phyloP scores from a whole-genome alignment of 2,888 invertebrate species.

The Drosophila nigritarsus region DNA sequence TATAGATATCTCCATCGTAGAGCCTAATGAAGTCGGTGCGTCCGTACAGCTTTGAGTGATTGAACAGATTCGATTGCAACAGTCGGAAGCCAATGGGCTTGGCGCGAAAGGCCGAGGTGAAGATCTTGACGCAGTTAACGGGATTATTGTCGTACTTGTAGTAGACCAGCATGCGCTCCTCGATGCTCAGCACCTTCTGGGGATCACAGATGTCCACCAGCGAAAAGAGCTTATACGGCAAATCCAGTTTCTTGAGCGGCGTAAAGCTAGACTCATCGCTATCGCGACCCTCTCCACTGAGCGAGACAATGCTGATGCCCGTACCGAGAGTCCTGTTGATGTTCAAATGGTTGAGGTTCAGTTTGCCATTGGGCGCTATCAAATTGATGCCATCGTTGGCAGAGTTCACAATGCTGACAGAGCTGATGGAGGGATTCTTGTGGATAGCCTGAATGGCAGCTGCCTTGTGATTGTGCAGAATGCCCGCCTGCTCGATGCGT shows the following conservation, averaged over 20 bases:
- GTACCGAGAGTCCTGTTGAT: constrained; percentile 94
- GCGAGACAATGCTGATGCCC: constrained; percentile 94
- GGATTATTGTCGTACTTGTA: constrained; percentile 98
- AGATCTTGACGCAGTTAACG: constrained; percentile 98
- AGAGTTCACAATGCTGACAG: constrained; percentile 92
- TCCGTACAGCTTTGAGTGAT: constrained; percentile 92
- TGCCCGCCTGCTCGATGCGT: constrained; percentile 96
- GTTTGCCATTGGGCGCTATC: constrained; percentile 93
- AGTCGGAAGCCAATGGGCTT: constrained; percentile 96
- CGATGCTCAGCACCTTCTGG: constrained; percentile 94
- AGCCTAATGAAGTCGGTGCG: constrained; percentile 93
- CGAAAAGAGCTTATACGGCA: constrained; percentile 97
- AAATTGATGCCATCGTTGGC: constrained; percentile 97
- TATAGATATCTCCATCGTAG: constrained; percentile 97
- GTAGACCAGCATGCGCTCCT: constrained; percentile 95
- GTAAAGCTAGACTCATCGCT: constrained; percentile 95
- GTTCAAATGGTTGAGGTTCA: constrained; percentile 91
- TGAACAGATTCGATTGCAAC: constrained; percentile 96
- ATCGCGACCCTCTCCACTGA: constrained; percentile 96
- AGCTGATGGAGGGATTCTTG: constrained; percentile 92
- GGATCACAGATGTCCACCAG: constrained; percentile 98
- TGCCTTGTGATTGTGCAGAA: constrained; percentile 97
- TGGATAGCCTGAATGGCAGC: constrained; percentile 96
- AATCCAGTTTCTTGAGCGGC: constrained; percentile 91
- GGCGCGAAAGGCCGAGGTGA: constrained; percentile 92